A percentile compares a stretch with the other conserved stretches of the same genome.
Conservation (phyloP, 1,140 invertebrate species). For the Cotesia chilonis region DNA sequence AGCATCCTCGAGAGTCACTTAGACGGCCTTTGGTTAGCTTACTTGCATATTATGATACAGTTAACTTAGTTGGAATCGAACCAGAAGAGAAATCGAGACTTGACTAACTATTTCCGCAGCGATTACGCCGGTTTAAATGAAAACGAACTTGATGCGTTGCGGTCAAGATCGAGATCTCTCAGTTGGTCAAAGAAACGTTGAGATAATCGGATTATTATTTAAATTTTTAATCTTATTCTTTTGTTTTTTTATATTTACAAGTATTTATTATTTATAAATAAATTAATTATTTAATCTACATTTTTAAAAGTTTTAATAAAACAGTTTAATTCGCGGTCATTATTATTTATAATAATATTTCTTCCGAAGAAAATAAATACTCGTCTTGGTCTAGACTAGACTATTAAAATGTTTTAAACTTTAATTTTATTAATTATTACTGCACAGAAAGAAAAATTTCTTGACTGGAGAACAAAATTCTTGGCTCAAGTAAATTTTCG, state of each 20-base stretch:
- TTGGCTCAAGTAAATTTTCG: too few species aligned
- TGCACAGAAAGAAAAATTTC: too few species aligned
- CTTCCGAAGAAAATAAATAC: conserved; percentile 15
- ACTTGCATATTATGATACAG: conserved; percentile 32
- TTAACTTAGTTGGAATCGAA: conserved; percentile 44
- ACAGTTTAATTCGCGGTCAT: background rate
- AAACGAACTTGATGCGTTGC: conserved; percentile 3
- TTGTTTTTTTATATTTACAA: background rate
- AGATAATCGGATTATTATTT: background rate
- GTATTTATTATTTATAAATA: background rate
- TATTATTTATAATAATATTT: conserved; percentile 16
- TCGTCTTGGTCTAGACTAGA: background rate
- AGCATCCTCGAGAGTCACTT: conserved; percentile 47
- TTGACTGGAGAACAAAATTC: too few species aligned
- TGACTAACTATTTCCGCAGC: conserved; percentile 32
- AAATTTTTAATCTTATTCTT: background rate
- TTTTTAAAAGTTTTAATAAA: background rate
- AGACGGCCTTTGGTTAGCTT: conserved; percentile 32
- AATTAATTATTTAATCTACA: background rate
- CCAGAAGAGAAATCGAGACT: conserved; percentile 34
- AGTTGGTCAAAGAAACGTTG: conserved; percentile 1
- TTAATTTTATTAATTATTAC: too few species aligned
- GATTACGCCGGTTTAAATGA: background rate
- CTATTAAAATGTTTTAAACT: too few species aligned
- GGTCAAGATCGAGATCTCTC: conserved; percentile 21